Evolutionary conservation across 2,888 invertebrate species (phyloP).

Genomic region (Lithosia quadra): DNA sequence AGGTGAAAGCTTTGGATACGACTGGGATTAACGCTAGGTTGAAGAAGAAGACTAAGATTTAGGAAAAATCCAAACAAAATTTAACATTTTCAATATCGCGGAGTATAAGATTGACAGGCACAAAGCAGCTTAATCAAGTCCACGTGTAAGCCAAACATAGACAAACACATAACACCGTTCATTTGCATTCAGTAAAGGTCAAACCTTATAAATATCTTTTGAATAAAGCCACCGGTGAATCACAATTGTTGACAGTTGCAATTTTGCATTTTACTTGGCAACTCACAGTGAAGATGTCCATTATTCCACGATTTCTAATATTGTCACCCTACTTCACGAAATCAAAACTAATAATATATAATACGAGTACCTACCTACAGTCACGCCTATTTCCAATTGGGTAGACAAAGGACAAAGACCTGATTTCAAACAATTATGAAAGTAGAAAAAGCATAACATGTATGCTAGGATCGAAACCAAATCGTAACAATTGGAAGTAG

Average conservation of each 20-base stretch:
- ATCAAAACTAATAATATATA: not conserved
- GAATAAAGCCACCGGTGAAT: constrained; percentile 46
- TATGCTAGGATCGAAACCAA: too few relatives aligned
- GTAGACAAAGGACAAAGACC: too few relatives aligned
- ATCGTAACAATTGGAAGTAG: too few relatives aligned
- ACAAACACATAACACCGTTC: constrained; percentile 14
- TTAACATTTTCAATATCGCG: too few relatives aligned
- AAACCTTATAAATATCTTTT: constrained; percentile 52
- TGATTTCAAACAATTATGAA: too few relatives aligned
- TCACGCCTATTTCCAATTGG: too few relatives aligned
- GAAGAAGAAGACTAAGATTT: too few relatives aligned
- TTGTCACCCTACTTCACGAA: not conserved
- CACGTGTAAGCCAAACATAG: constrained; percentile 12
- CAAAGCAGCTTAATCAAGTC: constrained; percentile 4
- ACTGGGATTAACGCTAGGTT: too few relatives aligned
- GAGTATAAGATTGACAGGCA: not conserved
- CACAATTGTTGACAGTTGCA: constrained; percentile 45
- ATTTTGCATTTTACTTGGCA: constrained; percentile 43
- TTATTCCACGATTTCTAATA: constrained; percentile 32
- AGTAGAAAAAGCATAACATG: too few relatives aligned
- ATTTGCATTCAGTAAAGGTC: constrained; percentile 48
- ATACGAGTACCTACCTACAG: too few relatives aligned
- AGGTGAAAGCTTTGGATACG: too few relatives aligned
- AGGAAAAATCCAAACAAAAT: too few relatives aligned
- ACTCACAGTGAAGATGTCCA: constrained; percentile 25